Evolutionary conservation across 2,888 invertebrate genomes (phyloP), one percentile per base, ranked within the genome.

Genomic region (Fragum fragum): DNA sequence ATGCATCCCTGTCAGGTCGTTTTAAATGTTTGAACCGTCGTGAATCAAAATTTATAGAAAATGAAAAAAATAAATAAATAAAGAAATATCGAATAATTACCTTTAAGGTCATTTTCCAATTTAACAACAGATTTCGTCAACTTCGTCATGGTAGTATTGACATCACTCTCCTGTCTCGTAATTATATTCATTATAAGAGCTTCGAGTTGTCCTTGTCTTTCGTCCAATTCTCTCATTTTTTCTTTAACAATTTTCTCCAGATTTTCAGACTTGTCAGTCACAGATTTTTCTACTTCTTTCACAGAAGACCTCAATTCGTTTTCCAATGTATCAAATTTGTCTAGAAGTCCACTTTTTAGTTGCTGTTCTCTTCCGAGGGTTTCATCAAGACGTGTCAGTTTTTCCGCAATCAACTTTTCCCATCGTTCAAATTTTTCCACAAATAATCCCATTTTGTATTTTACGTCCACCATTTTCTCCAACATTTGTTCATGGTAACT

Each of bases 401-500:
- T 61, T n/a, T 61, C 61, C 16, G 9, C 9, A 14, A 61, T 61
- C 14, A 32, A 7, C 11, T 61, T 61, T n/a, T 61, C 61, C 61
- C 61, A 61, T n/a, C 29, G 14, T n/a, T 32, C 61, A 18, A 61
- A 18, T 16, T 61, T 61, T 14, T n/a, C 36, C 2, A 28, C 3
- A 32, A 29, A 61, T 7, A n/a, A 6, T 32, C 18, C 61, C 61
- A 61, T 36, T 32, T 61, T 32, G 28, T 61, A 32, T 61, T 61
- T 61, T 7, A 61, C 61, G 14, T 61, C 61, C n/a, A 61, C 32
- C 61, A 61, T 61, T 61, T 61, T 61, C 29, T 61, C 61, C 1
- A 61, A 32, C n/a, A 61, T n/a, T 32, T 61, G 61, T n/a, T 61
- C 61, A n/a, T 61, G 61, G n/a, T 61, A 61, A 21, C 28, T 26